A percentile compares a stretch with the other conserved stretches of the same genome.
Conservation (phyloP, 2,113 vertebrate species). For the Elephantulus edwardii region DNA sequence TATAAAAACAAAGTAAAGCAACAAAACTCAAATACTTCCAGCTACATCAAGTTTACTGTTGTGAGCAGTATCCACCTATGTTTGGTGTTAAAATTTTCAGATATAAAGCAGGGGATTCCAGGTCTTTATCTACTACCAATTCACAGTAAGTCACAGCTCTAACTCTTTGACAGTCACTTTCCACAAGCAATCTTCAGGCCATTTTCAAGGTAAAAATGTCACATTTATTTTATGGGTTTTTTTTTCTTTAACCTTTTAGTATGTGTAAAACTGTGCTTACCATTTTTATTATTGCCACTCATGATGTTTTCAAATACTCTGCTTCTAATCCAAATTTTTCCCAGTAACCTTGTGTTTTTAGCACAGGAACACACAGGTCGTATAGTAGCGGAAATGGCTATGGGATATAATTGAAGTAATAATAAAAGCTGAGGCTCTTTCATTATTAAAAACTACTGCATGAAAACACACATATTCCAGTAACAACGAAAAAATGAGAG, state of each 20-base stretch:
- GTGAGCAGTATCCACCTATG: neutral
- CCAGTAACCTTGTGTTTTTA: neutral
- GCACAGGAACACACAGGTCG: neutral
- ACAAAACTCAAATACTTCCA: neutral
- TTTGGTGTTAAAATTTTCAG: neutral
- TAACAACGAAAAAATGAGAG: slow-evolving; percentile 38
- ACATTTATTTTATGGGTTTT: neutral
- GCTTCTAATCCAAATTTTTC: neutral
- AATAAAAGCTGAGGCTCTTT: slow-evolving; percentile 43
- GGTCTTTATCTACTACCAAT: neutral
- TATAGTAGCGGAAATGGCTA: neutral
- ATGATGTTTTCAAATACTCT: neutral
- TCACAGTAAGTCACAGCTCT: neutral
- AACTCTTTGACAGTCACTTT: neutral
- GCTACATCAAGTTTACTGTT: neutral
- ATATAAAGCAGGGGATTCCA: neutral
- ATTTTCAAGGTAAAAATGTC: neutral
- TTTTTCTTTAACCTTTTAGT: slow-evolving; percentile 42
- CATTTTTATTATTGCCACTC: neutral
- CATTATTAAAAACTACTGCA: slow-evolving; percentile 48
- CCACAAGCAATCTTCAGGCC: neutral
- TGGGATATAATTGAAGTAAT: slow-evolving; percentile 15
- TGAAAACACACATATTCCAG: no score
- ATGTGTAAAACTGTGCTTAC: neutral
- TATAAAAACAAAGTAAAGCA: no score